Conservation (phyloP, 2,888 invertebrate species). For the Tiphia femorata region DNA sequence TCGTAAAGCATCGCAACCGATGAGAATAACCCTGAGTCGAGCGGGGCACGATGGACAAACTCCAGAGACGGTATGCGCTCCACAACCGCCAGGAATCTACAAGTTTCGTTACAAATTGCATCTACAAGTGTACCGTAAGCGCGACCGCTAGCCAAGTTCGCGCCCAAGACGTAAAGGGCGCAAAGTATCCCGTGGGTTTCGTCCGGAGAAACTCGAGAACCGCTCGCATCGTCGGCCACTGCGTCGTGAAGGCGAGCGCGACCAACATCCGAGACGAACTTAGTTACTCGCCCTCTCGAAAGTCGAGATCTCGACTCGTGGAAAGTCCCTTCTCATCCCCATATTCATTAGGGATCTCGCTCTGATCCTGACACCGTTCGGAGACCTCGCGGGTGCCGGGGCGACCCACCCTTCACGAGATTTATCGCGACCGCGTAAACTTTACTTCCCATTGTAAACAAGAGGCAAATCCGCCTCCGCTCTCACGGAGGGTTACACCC, state of each 20-base stretch:
- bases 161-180: conserved; percentile 36
- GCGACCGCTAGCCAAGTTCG: conserved; percentile 41
- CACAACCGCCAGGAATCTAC: conserved; percentile 29
- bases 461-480: conserved; percentile 32
- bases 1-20: too few relatives aligned
- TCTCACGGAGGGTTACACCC: conserved; percentile 21
- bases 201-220: too few relatives aligned
- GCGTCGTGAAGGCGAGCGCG: conserved; percentile 9
- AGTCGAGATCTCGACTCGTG: conserved; percentile 41
- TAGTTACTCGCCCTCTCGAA: conserved; percentile 42
- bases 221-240: conserved; percentile 11
- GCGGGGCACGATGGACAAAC: too few relatives aligned
- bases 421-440: conserved; percentile 61
- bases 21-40: too few relatives aligned
- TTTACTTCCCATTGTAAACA: conserved; percentile 48
- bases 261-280: conserved; percentile 45
- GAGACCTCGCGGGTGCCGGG: conserved; percentile 36
- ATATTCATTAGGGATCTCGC: conserved; percentile 64
- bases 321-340: conserved; percentile 47
- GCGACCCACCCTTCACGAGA: conserved; percentile 45
- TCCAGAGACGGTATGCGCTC: too few relatives aligned
- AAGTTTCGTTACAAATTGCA: conserved; percentile 26
- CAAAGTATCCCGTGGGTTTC: conserved; percentile 25
- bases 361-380: conserved; percentile 57
- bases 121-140: conserved; percentile 40